Base-by-base conservation (phyloP, 1,140 invertebrate species). In the Hyles euphorbiae region DNA sequence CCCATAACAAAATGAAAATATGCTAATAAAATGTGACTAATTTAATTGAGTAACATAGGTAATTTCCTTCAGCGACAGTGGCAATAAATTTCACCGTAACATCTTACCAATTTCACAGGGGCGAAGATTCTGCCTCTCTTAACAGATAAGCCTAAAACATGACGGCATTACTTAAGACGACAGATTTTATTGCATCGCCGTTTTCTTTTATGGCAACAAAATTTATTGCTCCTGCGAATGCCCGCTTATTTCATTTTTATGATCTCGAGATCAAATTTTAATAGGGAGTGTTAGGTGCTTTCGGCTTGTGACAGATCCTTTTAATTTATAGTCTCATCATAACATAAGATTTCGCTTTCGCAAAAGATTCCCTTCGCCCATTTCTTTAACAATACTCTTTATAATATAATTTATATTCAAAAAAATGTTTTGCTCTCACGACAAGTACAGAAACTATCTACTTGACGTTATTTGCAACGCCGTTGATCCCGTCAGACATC, bases 101-200 rank as follows among this genome's bases (percentile, higher is more conserved):
- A 56, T 73, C 65, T 73, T 68, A 64, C 63, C 68, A 64, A 68
- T 70, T 70, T 70, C 63, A 64, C 36, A 34, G 52, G 7, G 22
- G 56, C 40, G 58, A 60, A 67, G 64, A 61, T 66, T 60, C 56
- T 63, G 63, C 63, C 67, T 54, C 67, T 58, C 60, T 71, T 68
- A 70, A 62, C 58, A 68, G 69, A 76, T 76, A 76, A 76, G 65
- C 60, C 60, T 68, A 67, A 72, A 74, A 72, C 70, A 75, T 59
- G 65, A 72, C 56, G 66, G 60, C 62, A 72, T 71, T 70, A 69
- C 71, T 70, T 71, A 65, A 68, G 69, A 66, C 60, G 74, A 68
- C 71, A 76, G 68, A 76, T 74, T 76, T 76, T 74, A 76, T 72
- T 74, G 64, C 68, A 68, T 64, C 56, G 56, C 54, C 65, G 65